Evolutionary conservation across 2,888 invertebrate genomes (phyloP), one percentile per base, ranked within the genome.

Genomic region (Micropterix aruncella): DNA sequence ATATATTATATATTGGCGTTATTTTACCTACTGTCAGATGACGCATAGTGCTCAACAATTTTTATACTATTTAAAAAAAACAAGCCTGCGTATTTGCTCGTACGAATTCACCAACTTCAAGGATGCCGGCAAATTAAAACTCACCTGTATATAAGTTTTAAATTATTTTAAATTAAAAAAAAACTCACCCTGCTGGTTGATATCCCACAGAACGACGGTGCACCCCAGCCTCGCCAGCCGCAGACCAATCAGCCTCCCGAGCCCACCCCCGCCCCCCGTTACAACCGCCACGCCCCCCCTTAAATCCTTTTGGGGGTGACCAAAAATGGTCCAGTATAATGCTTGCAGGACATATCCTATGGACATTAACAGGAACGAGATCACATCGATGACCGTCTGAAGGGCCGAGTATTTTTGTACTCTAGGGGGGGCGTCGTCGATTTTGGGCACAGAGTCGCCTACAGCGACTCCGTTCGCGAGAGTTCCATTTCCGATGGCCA

Each of bases 261-360:
- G 68, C 2, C 91, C 92, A 36, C 84, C 83, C 27, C 91, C 94
- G 15, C 89, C 90, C 0, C 94, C 94, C 0, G 94, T 94, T 18
- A 94, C 80, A 40, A 94, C 70, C 0, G 87, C 89, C 37, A 88
- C 74, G 56, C 89, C 83, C 37, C 83, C 85, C 48, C 70, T 71
- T 47, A 90, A 65, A 51, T 79, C 76, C 61, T 87, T 87, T 63
- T 77, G 74, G 37, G 72, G 74, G 46, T 66, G 61, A 43, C 81
- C 85, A 42, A 75, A 72, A 51, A 72, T 66, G 4, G 79, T 76
- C 51, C 79, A 71, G 48, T 70, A 76, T 43, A 78, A 64, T 41
- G 74, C 71, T 60, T 77, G 67, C 36, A 78, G 55, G 38, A 75
- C 68, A 50, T 70, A 60, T 27, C 71, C 60, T 9, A 70, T 52